These are phyloP conservation scores for Neodon shergylaensis DNA, from an alignment of 2,113 vertebrate species.

Conservation along the genomic window DNA sequence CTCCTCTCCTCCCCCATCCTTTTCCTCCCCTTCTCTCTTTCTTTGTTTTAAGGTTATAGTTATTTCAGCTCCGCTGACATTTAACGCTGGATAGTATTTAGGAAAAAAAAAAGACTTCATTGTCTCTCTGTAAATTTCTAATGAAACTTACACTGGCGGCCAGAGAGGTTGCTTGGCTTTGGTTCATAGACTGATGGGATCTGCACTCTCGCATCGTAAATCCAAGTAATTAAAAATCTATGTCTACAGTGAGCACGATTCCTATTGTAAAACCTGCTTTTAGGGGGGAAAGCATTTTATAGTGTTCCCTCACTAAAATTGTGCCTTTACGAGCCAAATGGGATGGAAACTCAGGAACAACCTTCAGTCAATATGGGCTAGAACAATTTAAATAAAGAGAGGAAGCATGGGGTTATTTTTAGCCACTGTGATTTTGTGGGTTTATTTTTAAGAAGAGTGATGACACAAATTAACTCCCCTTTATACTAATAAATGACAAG, in stretches of 20 bases:
- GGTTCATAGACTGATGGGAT: slow-evolving; percentile 39
- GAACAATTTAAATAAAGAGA: slow-evolving; percentile 20
- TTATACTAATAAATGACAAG: background rate
- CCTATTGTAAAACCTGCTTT: slow-evolving; percentile 50
- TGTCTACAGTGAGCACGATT: slow-evolving; percentile 10
- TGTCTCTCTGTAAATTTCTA: slow-evolving; percentile 37
- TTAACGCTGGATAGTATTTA: slow-evolving; percentile 59
- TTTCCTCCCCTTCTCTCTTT: background rate
- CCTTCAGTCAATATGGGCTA: slow-evolving; percentile 10
- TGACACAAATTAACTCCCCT: background rate
- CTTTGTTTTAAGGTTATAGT: background rate
- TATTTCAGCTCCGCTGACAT: slow-evolving; percentile 41
- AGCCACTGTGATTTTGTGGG: background rate
- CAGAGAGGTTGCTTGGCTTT: slow-evolving; percentile 17
- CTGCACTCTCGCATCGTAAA: slow-evolving; percentile 28
- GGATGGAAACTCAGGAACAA: background rate
- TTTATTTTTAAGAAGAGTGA: background rate
- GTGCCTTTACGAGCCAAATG: slow-evolving; percentile 44
- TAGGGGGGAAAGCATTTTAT: slow-evolving; percentile 12
- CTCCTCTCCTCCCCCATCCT: background rate
- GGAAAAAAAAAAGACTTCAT: slow-evolving; percentile 36
- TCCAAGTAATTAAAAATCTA: slow-evolving; percentile 62
- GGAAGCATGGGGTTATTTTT: background rate
- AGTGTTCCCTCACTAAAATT: slow-evolving; percentile 23
- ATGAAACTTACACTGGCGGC: slow-evolving; percentile 33